A percentile compares a stretch with the other conserved stretches of the same genome.
Conservation (phyloP, 1,140 invertebrate species). For the Aleiodes sp. region DNA sequence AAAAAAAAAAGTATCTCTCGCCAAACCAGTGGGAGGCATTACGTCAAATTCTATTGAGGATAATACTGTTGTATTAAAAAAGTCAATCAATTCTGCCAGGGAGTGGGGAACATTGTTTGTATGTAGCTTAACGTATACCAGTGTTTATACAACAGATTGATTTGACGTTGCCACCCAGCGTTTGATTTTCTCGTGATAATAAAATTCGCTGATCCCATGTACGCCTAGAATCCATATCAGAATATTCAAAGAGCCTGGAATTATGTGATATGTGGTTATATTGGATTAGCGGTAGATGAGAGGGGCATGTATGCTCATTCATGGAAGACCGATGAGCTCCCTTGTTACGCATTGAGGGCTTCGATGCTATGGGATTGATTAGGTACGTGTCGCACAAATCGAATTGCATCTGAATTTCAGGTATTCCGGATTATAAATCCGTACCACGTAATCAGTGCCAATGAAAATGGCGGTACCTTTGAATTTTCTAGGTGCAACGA, state of each 20-base stretch:
- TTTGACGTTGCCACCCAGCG: conserved; percentile 52
- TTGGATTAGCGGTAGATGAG: neutral
- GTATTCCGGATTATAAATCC: neutral
- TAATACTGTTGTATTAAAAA: conserved; percentile 46
- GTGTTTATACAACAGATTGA: conserved; percentile 59
- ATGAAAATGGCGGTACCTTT: too few relatives aligned
- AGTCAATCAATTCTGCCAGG: conserved; percentile 58
- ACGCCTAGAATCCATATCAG: neutral
- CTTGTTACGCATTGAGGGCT: neutral
- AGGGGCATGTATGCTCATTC: neutral
- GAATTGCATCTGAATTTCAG: conserved; percentile 7
- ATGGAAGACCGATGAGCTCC: neutral
- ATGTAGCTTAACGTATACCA: conserved; percentile 60
- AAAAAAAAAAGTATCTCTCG: neutral
- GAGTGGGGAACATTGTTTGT: conserved; percentile 56
- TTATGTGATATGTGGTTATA: conserved; percentile 10
- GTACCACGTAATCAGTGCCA: too few relatives aligned
- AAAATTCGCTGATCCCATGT: neutral
- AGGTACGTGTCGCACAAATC: neutral
- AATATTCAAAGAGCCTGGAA: neutral
- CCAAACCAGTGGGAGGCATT: too few relatives aligned
- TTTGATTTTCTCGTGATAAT: conserved; percentile 62
- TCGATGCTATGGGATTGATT: conserved; percentile 1
- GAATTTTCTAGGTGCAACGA: too few relatives aligned
- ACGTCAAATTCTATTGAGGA: too few relatives aligned